Percentiles rank a stretch among this genome's conserved stretches.
These are phyloP conservation scores for Heliconius hortense DNA, from an alignment of 2,888 invertebrate genomes.

Conservation along the genomic window DNA sequence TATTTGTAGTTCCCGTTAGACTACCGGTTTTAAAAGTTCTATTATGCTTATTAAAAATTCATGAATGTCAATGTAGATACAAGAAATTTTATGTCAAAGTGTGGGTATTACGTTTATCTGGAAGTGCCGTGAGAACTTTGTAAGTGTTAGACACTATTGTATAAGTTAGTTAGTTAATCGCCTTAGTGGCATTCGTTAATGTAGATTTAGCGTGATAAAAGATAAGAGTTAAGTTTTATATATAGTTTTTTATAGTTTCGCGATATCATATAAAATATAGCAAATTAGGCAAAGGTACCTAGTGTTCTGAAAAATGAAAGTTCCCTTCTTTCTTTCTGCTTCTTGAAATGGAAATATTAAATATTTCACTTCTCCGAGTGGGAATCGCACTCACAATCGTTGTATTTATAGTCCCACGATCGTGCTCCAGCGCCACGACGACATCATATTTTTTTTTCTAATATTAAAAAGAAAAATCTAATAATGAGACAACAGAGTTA, in stretches of 20 bases:
- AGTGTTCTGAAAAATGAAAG: too few species aligned
- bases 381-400: too few species aligned
- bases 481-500: background rate
- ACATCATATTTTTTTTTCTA: background rate
- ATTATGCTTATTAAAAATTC: constrained; percentile 17
- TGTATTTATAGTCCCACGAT: too few species aligned
- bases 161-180: constrained; percentile 7
- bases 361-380: too few species aligned
- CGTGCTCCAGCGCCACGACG: too few species aligned
- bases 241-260: background rate
- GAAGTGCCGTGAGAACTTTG: constrained; percentile 3
- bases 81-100: constrained; percentile 6
- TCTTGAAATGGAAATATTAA: too few species aligned
- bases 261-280: too few species aligned
- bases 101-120: constrained; percentile 14
- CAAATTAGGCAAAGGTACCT: too few species aligned
- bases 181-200: background rate
- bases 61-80: constrained; percentile 8
- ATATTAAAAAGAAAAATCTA: background rate
- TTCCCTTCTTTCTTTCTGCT: too few species aligned
- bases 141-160: background rate
- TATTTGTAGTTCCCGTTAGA: constrained; percentile 5
- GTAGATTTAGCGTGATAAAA: background rate
- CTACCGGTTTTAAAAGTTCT: constrained; percentile 9
- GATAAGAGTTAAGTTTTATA: background rate